Evolutionary conservation across 2,113 vertebrate species (phyloP).

Genomic region (Tragelaphus strepsiceros): DNA sequence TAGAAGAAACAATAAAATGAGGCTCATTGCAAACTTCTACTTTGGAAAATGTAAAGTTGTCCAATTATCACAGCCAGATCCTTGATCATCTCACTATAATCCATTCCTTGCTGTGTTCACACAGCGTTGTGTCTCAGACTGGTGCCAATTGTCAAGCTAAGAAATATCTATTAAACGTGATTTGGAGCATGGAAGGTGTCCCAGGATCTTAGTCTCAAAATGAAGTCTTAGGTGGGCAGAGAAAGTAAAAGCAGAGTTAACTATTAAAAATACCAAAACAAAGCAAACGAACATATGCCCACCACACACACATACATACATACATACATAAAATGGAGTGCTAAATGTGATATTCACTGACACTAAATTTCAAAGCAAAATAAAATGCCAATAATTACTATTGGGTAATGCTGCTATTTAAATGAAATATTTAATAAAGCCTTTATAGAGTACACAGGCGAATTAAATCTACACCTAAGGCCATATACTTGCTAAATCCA

Average conservation of each 20-base stretch:
- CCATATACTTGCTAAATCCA: background rate
- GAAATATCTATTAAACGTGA: background rate
- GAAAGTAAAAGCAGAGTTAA: background rate
- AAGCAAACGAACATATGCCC: background rate
- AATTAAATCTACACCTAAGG: background rate
- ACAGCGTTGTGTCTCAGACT: background rate
- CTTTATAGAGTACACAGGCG: background rate
- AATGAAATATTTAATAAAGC: background rate
- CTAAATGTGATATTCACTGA: background rate
- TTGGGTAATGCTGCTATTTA: background rate
- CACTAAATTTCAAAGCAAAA: background rate
- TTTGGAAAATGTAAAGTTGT: conserved; percentile 7
- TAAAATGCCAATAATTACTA: background rate
- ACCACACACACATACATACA: background rate
- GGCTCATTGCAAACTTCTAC: background rate
- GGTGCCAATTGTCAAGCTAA: background rate
- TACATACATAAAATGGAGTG: background rate
- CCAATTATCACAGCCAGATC: background rate
- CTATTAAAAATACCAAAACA: background rate
- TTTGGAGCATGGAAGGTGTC: background rate
- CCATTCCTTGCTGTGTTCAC: background rate
- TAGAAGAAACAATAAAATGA: conserved; percentile 27
- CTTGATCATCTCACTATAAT: conserved; percentile 16
- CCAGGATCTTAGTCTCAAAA: background rate
- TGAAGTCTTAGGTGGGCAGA: background rate